Evolutionary conservation across 1,140 invertebrate genomes (phyloP).

Genomic region (Cyclina sinensis): DNA sequence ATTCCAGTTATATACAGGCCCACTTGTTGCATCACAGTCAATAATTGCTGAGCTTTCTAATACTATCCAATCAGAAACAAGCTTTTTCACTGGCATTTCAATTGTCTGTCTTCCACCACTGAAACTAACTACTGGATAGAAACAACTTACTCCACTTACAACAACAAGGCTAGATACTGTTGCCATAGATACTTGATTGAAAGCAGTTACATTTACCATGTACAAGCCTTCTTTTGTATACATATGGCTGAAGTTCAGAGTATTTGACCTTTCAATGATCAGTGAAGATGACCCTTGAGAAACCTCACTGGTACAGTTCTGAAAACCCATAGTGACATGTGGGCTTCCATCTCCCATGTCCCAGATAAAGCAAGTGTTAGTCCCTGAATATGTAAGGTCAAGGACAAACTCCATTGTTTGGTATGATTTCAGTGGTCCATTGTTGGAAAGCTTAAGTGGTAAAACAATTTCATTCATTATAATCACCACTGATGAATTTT

Average conservation of each 20-base stretch:
- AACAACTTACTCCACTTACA: conserved; percentile 70
- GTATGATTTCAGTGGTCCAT: conserved; percentile 70
- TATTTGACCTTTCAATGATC: background rate
- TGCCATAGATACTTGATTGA: conserved; percentile 68
- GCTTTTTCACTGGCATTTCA: conserved; percentile 60
- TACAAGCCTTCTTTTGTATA: conserved; percentile 68
- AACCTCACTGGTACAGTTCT: conserved; percentile 37
- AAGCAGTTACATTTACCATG: conserved; percentile 51
- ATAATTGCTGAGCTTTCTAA: conserved; percentile 71
- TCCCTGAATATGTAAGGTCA: conserved; percentile 59
- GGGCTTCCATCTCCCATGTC: conserved; percentile 70
- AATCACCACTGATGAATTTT: conserved; percentile 8
- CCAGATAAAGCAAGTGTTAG: conserved; percentile 69
- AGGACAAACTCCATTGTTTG: conserved; percentile 62
- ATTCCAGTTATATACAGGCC: conserved; percentile 69
- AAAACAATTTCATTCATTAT: conserved; percentile 68
- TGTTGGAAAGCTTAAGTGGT: conserved; percentile 66
- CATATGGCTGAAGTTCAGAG: conserved; percentile 54
- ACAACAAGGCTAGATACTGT: conserved; percentile 56
- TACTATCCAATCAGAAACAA: conserved; percentile 69
- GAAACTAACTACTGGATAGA: conserved; percentile 69
- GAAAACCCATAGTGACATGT: conserved; percentile 40
- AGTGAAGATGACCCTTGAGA: background rate
- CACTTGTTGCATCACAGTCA: conserved; percentile 67
- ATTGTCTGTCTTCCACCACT: conserved; percentile 68